Evolutionary conservation across 2,113 vertebrate species (phyloP), one percentile per base, ranked within the genome.

Genomic region (Rhegmatorhina hoffmannsi): DNA sequence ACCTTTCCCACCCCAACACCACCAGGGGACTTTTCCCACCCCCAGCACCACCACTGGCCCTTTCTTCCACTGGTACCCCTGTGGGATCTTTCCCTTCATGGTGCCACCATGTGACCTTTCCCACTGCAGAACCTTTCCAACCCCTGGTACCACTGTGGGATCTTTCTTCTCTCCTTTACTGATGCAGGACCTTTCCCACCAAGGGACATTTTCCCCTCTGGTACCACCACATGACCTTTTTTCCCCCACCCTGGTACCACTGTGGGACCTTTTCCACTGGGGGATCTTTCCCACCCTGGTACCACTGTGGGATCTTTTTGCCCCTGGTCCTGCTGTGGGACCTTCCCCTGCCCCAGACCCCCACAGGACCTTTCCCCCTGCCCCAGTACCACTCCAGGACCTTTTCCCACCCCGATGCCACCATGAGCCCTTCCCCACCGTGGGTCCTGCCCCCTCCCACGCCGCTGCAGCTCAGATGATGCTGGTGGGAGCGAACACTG

Each of bases 391-490:
- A 17, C 11, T 3, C 4, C n/a, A 26, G 70, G 31, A 20, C 14
- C 36, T 53, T 74, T 67, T 21, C 12, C 52, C 44, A 31, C 40
- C 62, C 44, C 20, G 9, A 38, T 1, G 20, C 24, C 77, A 29
- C 23, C 38, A 11, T n/a, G 7, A 34, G 7, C 17, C 25, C 55
- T 43, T 49, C 29, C 47, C 87, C 70, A 21, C 3, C 1, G 5
- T 12, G 82, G 90, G 25, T 50, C 44, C 56, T 6, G 29, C 8
- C 7, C 50, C 43, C n/a, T 15, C 10, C 12, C 23, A 33, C 9
- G 24, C 6, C 16, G 1, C 34, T 1, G 19, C 77, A 0, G 95
- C 94, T 98, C 95, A 98, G 96, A 97, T 98, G 97, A 98, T 98
- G 94, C 98, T 53, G 3, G 98, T 87, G 0, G 97, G 97, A 59